These are phyloP conservation scores for Megathymus violae DNA, from an alignment of 1,140 invertebrate genomes.

Conservation along the genomic window DNA sequence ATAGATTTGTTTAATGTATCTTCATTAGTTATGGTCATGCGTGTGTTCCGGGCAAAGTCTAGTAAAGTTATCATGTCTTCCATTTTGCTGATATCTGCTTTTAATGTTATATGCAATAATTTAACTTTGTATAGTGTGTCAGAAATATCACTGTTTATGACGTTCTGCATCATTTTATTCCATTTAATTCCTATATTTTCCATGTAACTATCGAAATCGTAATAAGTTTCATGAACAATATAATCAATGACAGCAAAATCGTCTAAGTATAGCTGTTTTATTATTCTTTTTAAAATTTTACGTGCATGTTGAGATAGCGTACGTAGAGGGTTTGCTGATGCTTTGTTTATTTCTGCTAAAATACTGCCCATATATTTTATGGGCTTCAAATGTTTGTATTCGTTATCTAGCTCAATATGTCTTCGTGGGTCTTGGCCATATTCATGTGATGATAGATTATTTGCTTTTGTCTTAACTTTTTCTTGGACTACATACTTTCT, in stretches of 20 bases:
- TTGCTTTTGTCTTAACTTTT: slow-evolving; percentile 18
- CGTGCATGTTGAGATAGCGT: slow-evolving; percentile 37
- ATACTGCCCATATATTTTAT: slow-evolving; percentile 43
- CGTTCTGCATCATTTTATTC: slow-evolving; percentile 40
- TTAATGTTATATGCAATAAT: slow-evolving; percentile 50
- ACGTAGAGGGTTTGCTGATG: slow-evolving; percentile 38
- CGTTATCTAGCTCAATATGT: slow-evolving; percentile 14
- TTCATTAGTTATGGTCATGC: slow-evolving; percentile 43
- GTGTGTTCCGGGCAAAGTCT: slow-evolving; percentile 46
- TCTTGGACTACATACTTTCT: slow-evolving; percentile 22
- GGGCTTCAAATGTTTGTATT: slow-evolving; percentile 12
- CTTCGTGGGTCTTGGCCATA: slow-evolving; percentile 23
- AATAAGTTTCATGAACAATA: slow-evolving; percentile 41
- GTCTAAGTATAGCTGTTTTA: slow-evolving; percentile 44
- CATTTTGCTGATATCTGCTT: slow-evolving; percentile 55
- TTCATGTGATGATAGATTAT: slow-evolving; percentile 4
- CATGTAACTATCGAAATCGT: slow-evolving; percentile 51
- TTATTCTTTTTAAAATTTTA: slow-evolving; percentile 49
- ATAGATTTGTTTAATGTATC: slow-evolving; percentile 39
- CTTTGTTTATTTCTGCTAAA: slow-evolving; percentile 44
- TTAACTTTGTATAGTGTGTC: slow-evolving; percentile 52
- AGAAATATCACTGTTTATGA: slow-evolving; percentile 34
- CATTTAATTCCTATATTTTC: slow-evolving; percentile 48
- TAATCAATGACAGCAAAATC: slow-evolving; percentile 35
- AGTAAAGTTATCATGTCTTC: slow-evolving; percentile 47